These are phyloP conservation scores for Spicauda simplicius DNA, from an alignment of 2,888 invertebrate species.

Conservation along the genomic window DNA sequence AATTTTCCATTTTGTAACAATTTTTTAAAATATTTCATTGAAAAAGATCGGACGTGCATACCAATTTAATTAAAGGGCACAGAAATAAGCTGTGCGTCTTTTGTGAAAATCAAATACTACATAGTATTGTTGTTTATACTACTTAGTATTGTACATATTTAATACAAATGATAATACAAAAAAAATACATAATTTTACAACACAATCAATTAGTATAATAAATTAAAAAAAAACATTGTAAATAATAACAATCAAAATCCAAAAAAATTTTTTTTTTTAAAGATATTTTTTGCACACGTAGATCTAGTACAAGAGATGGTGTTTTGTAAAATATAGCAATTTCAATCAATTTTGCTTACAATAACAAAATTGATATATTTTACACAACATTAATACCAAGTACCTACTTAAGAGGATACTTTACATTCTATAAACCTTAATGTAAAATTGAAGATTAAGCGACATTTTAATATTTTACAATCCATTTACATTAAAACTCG, in stretches of 20 bases:
- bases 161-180: too few species aligned
- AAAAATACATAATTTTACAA: too few species aligned
- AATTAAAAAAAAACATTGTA: too few species aligned
- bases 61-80: too few species aligned
- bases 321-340: constrained; percentile 21
- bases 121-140: too few species aligned
- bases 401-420: constrained; percentile 13
- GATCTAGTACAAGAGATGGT: constrained; percentile 16
- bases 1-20: too few species aligned
- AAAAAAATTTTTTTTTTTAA: constrained; percentile 8
- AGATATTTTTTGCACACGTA: constrained; percentile 30
- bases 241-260: background rate
- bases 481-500: constrained; percentile 36
- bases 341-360: background rate
- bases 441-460: constrained; percentile 36
- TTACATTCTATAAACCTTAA: constrained; percentile 12
- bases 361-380: constrained; percentile 15
- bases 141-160: too few species aligned
- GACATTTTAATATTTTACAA: constrained; percentile 38
- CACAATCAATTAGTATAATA: too few species aligned
- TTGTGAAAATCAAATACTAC: too few species aligned
- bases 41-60: too few species aligned
- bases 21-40: too few species aligned
- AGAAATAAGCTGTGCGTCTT: too few species aligned
- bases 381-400: constrained; percentile 18